A percentile compares a stretch with the other conserved stretches of the same genome.
Conservation (phyloP, 2,888 invertebrate genomes). For the Antitype chi region DNA sequence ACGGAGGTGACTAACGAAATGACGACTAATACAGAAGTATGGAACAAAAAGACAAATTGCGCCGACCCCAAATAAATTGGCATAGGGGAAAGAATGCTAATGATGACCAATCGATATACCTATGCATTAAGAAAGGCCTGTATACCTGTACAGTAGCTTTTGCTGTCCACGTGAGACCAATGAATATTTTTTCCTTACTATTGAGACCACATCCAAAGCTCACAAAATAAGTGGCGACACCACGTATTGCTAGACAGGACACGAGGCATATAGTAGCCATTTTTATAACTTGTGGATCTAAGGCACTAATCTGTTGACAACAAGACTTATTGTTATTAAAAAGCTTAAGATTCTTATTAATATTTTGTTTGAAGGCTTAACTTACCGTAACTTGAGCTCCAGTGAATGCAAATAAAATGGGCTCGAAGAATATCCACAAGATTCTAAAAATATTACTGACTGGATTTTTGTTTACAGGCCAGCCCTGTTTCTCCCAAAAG, state of each 20-base stretch:
- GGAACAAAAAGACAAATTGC: not conserved
- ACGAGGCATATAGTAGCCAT: conserved; percentile 92
- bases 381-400: conserved; percentile 95
- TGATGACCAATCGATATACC: not conserved
- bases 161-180: conserved; percentile 95
- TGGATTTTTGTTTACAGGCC: conserved; percentile 94
- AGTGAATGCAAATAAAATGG: conserved; percentile 96
- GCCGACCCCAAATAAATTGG: not conserved
- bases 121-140: not conserved
- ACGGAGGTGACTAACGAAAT: not conserved
- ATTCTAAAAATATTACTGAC: conserved; percentile 94
- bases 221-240: conserved; percentile 91
- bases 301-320: conserved; percentile 84
- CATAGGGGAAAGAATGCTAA: too few relatives aligned
- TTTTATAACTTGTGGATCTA: conserved; percentile 92
- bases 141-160: conserved; percentile 97
- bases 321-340: not conserved
- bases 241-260: conserved; percentile 91
- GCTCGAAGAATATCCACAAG: conserved; percentile 97
- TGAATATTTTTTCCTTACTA: conserved; percentile 95
- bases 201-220: conserved; percentile 94
- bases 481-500: conserved; percentile 93
- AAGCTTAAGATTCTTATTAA: not conserved
- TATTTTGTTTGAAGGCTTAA: not conserved
- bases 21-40: not conserved